Percentiles rank a stretch among this genome's conserved stretches.
phyloP scores from a whole-genome alignment of 2,888 invertebrate species.

The Harmothoe impar region DNA sequence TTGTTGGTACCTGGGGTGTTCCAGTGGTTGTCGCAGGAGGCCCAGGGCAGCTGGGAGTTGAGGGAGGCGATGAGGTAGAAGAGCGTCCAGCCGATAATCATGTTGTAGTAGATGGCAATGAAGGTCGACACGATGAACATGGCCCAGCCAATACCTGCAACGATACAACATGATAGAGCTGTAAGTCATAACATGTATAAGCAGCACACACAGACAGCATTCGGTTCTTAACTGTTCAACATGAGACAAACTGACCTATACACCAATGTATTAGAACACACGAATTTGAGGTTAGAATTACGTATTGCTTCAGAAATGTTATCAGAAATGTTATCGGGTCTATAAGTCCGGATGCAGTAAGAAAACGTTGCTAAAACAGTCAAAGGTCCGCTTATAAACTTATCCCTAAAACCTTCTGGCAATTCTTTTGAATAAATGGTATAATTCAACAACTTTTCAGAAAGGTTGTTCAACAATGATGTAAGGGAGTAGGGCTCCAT shows the following conservation, averaged over 20 bases:
- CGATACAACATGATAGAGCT: not conserved
- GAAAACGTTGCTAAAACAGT: no score
- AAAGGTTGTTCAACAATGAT: no score
- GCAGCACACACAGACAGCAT: not conserved
- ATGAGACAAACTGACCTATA: not conserved
- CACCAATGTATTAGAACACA: not conserved
- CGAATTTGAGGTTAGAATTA: not conserved
- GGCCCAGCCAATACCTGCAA: slow-evolving; percentile 85
- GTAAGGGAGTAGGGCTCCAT: no score
- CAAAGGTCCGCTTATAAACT: no score
- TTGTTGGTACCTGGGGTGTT: slow-evolving; percentile 73
- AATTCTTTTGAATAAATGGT: no score
- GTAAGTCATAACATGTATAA: not conserved
- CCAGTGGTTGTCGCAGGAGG: slow-evolving; percentile 83
- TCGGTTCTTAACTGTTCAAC: not conserved
- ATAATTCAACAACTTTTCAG: no score
- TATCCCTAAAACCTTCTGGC: no score
- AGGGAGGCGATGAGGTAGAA: slow-evolving; percentile 85
- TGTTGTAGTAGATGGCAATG: slow-evolving; percentile 85
- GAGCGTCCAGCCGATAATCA: slow-evolving; percentile 85
- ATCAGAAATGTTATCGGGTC: no score
- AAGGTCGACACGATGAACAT: slow-evolving; percentile 85
- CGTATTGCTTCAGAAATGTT: no score
- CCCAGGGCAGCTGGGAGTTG: slow-evolving; percentile 83
- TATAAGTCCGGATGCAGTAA: no score